Base-by-base conservation (phyloP, 2,888 invertebrate species). In the Scaptodrosophila latifasciaeformis region DNA sequence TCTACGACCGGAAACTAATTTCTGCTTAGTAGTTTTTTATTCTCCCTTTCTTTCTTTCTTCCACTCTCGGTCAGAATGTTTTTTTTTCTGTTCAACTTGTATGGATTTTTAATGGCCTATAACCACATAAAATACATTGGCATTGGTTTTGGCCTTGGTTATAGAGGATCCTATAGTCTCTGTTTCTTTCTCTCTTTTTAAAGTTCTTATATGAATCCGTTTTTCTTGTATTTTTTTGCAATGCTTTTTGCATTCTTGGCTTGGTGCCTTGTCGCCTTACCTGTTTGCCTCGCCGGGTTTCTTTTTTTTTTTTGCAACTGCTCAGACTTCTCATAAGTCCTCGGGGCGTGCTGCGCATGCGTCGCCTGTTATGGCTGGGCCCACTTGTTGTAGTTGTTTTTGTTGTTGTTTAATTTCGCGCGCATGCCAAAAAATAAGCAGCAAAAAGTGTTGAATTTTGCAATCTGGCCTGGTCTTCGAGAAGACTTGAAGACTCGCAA, bases 1-100 rank as follows among this genome's bases (percentile, higher is more conserved):
- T 70, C 77, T 75, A 78, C 74, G 79, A 80, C 81, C 81, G 80
- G 79, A 80, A 81, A 79, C 81, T 81, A 78, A 78, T 79, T 76
- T 76, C 78, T 69, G 74, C 70, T 42, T 63, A 50, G 53, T 53
- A 56, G 42, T 52, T 40, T 30, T 43, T 58, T 58, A 66, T 66
- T 39, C 13, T 69, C 43, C 29, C 44, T 42, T 45, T 46, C 31
- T 30, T 31, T 29, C 43, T 34, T 35, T 35, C 27, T n/a, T n/a
- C n/a, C n/a, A n/a, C n/a, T n/a, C n/a, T n/a, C n/a, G n/a, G n/a
- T n/a, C n/a, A n/a, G n/a, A n/a, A n/a, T 50, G 48, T 44, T 50
- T 49, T 6, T 30, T 37, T 49, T 54, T 45, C 35, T 51, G 46
- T 9, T 10, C 46, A 30, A 9, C 15, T 31, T 37, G 27, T n/a